Evolutionary conservation across 2,113 vertebrate species (phyloP).

Genomic region (Ciconia boyciana): DNA sequence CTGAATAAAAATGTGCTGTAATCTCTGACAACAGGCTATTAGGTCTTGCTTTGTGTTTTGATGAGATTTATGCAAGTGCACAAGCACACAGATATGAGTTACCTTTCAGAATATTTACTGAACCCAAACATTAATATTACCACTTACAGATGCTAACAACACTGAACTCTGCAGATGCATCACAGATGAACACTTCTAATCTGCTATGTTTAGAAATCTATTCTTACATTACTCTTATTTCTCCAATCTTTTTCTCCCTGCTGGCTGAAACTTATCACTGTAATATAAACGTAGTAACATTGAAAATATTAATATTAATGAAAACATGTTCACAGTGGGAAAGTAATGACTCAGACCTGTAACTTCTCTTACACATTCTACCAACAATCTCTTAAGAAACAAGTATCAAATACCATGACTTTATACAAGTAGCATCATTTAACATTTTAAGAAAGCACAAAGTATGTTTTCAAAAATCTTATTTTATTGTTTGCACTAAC

Average conservation of each 20-base stretch:
- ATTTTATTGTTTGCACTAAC: constrained; percentile 44
- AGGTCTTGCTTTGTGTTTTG: background rate
- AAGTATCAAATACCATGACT: background rate
- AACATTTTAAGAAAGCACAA: background rate
- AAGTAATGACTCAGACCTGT: background rate
- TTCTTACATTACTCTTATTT: background rate
- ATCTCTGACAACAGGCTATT: background rate
- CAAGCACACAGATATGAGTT: background rate
- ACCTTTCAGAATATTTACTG: background rate
- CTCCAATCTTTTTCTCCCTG: background rate
- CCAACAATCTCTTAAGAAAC: background rate
- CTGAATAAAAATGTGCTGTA: background rate
- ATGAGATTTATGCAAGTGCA: background rate
- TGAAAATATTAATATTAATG: background rate
- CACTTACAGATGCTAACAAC: background rate
- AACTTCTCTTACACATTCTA: background rate
- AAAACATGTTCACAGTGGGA: background rate
- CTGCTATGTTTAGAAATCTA: background rate
- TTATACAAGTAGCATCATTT: background rate
- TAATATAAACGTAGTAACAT: background rate
- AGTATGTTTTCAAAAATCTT: background rate
- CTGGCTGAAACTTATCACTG: background rate
- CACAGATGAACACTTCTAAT: background rate
- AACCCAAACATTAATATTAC: background rate
- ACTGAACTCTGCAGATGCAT: background rate